These are phyloP conservation scores for Eucera pruinosa DNA, from an alignment of 2,888 invertebrate genomes.

Conservation along the genomic window DNA sequence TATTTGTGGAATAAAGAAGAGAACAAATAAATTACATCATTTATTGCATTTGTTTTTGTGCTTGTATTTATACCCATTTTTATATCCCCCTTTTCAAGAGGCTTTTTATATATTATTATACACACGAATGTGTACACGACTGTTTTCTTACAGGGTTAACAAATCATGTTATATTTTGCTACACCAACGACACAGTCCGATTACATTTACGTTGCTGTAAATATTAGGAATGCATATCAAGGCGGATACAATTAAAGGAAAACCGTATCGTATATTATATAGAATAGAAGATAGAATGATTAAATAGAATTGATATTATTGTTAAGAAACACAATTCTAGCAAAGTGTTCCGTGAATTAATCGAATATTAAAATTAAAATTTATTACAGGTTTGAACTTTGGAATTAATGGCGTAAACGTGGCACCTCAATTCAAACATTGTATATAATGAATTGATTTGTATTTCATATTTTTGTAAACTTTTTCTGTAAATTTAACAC, in stretches of 20 bases:
- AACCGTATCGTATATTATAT: conserved; percentile 42
- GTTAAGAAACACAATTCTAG: conserved; percentile 5
- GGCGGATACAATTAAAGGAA: conserved; percentile 30
- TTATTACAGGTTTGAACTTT: conserved; percentile 29
- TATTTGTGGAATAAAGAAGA: conserved; percentile 78
- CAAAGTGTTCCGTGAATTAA: conserved; percentile 1
- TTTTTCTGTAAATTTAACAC: neutral
- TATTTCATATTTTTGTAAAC: neutral
- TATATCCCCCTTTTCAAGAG: conserved; percentile 66
- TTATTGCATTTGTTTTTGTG: conserved; percentile 79
- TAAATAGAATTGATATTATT: conserved; percentile 31
- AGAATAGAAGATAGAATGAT: conserved; percentile 49
- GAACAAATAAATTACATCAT: conserved; percentile 65
- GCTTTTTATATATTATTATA: conserved; percentile 77
- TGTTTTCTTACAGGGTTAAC: conserved; percentile 55
- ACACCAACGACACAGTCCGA: conserved; percentile 49
- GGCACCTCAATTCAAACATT: neutral
- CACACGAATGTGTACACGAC: conserved; percentile 52
- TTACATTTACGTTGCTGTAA: conserved; percentile 61
- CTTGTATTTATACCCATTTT: conserved; percentile 80
- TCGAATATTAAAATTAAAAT: conserved; percentile 22
- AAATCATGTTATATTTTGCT: conserved; percentile 60
- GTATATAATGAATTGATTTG: neutral
- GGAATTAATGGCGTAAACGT: conserved; percentile 53
- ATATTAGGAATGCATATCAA: conserved; percentile 53